Conservation (phyloP, 2,888 invertebrate genomes). For the Drepanosiphum platanoidis region DNA sequence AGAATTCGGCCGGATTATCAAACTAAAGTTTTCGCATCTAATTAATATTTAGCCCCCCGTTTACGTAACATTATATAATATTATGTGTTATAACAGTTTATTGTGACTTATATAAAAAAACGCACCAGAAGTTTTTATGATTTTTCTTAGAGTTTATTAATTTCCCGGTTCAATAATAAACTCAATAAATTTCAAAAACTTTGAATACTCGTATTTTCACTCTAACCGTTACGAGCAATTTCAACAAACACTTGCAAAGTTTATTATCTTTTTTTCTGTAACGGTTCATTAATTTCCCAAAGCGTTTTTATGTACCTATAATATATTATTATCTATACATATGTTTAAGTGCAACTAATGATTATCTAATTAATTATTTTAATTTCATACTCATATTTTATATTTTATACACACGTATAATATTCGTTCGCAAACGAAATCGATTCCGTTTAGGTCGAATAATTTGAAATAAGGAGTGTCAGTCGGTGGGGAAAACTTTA, state of each 20-base stretch:
- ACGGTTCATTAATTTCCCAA: conserved; percentile 16
- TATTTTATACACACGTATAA: no score
- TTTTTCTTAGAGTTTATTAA: conserved; percentile 20
- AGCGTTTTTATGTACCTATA: neutral
- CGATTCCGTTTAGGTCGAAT: no score
- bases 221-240: neutral
- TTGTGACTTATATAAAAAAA: neutral
- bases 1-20: no score
- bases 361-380: neutral
- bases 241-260: conserved; percentile 7
- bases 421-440: no score
- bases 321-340: no score
- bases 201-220: neutral
- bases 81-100: no score
- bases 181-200: conserved; percentile 18
- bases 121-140: neutral
- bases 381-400: neutral
- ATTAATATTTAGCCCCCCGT: neutral
- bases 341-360: neutral
- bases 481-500: no score
- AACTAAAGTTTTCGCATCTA: neutral
- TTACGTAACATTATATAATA: neutral
- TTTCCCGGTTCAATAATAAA: conserved; percentile 4
- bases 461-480: no score
- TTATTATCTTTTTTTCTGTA: neutral